Evolutionary conservation across 2,888 invertebrate species (phyloP).

Genomic region (Pandemis corylana): DNA sequence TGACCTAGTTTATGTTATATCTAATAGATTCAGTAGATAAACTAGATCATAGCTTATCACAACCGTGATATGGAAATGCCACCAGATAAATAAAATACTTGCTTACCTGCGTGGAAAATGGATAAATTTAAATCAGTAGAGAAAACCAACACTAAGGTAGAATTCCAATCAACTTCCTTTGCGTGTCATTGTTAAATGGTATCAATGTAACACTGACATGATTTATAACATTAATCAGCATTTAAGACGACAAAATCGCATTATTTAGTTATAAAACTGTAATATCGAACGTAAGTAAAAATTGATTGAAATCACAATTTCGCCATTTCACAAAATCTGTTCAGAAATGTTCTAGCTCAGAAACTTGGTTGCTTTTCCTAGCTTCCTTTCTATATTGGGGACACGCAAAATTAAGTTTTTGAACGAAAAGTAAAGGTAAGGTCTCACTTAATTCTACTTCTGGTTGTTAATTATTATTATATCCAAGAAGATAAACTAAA

Average conservation of each 20-base stretch:
- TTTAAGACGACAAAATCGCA: conserved; percentile 57
- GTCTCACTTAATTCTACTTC: too few species aligned
- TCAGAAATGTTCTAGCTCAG: conserved; percentile 46
- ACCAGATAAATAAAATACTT: conserved; percentile 34
- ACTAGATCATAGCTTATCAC: conserved; percentile 12
- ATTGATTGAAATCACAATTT: conserved; percentile 74
- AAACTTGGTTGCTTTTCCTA: conserved; percentile 44
- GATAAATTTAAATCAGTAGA: conserved; percentile 56
- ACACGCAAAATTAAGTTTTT: conserved; percentile 11
- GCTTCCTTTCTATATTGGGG: conserved; percentile 15
- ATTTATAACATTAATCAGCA: conserved; percentile 54
- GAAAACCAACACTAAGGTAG: conserved; percentile 60
- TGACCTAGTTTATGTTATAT: conserved; percentile 36
- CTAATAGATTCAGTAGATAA: neutral
- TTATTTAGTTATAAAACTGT: conserved; percentile 62
- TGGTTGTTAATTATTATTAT: too few species aligned
- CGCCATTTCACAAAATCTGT: conserved; percentile 77
- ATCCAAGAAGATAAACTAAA: too few species aligned
- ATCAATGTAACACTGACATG: conserved; percentile 53
- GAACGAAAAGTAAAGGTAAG: conserved; percentile 15
- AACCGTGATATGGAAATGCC: neutral
- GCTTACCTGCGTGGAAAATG: conserved; percentile 59
- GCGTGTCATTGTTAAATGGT: conserved; percentile 55
- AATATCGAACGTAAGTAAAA: conserved; percentile 63
- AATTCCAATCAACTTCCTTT: conserved; percentile 63